Percentiles rank a stretch among this genome's conserved stretches.
Evolutionary conservation across 2,888 invertebrate species (phyloP).

Genomic region (Tiliacea aurago): DNA sequence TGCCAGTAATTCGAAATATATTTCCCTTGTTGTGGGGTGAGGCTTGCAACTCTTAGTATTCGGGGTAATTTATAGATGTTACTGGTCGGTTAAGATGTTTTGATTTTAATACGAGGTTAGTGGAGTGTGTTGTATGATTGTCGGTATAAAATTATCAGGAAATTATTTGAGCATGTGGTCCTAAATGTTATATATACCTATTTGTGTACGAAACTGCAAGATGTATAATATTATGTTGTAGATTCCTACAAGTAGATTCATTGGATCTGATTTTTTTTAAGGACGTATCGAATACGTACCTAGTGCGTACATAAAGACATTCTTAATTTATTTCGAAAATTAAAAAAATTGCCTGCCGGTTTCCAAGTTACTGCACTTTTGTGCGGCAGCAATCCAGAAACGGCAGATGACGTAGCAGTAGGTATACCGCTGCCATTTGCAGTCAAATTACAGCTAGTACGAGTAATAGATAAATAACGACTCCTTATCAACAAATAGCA

Average conservation of each 20-base stretch:
- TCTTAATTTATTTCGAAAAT: neutral
- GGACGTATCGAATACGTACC: neutral
- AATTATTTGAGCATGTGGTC: neutral
- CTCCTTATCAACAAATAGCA: neutral
- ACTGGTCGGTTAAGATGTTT: constrained; percentile 62
- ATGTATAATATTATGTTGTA: too few relatives aligned
- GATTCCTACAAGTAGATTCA: neutral
- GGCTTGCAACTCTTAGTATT: constrained; percentile 65
- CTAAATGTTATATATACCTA: neutral
- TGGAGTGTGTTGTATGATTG: constrained; percentile 19
- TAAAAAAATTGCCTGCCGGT: neutral
- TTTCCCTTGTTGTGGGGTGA: constrained; percentile 70
- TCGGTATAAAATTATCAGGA: neutral
- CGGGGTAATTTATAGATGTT: constrained; percentile 68
- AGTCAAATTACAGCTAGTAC: neutral
- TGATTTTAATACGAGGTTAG: constrained; percentile 56
- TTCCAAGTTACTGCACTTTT: neutral
- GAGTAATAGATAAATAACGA: neutral
- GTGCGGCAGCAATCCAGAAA: neutral
- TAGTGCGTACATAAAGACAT: neutral
- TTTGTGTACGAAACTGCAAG: neutral
- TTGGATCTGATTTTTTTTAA: neutral
- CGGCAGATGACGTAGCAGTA: neutral
- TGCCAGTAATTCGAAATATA: constrained; percentile 76
- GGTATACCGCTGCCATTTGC: too few relatives aligned